A percentile compares a stretch with the other conserved stretches of the same genome.
These are phyloP conservation scores for Steinernema carpocapsae DNA, from an alignment of 2,888 invertebrate genomes.

Conservation along the genomic window DNA sequence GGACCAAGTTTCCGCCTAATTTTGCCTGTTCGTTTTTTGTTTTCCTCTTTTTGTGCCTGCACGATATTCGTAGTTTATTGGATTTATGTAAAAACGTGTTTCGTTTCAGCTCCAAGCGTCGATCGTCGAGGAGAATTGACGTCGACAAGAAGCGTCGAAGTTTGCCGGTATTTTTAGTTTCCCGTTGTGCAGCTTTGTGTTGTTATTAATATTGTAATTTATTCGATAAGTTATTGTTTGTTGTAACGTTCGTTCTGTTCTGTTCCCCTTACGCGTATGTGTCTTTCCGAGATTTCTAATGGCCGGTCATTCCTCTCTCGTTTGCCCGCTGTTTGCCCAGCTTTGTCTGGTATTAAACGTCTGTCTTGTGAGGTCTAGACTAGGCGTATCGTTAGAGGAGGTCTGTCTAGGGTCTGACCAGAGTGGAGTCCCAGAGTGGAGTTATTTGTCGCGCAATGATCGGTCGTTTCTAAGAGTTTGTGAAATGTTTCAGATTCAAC, in stretches of 20 bases:
- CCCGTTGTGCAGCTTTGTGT: background rate
- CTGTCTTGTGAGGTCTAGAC: too few relatives aligned
- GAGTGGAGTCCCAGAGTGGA: too few relatives aligned
- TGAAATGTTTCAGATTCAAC: too few relatives aligned
- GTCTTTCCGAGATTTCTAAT: too few relatives aligned
- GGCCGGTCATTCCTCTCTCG: too few relatives aligned
- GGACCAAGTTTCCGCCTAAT: background rate
- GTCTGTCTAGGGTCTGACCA: too few relatives aligned
- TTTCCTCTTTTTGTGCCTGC: background rate
- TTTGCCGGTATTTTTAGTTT: background rate
- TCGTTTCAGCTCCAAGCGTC: constrained; percentile 1
- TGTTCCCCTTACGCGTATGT: too few relatives aligned
- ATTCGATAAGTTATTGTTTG: constrained; percentile 1
- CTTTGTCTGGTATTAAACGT: too few relatives aligned
- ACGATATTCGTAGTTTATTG: background rate
- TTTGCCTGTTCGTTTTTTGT: background rate
- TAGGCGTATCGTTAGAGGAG: too few relatives aligned
- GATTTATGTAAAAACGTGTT: background rate
- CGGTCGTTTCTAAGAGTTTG: too few relatives aligned
- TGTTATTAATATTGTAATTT: constrained; percentile 10
- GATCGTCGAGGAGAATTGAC: background rate
- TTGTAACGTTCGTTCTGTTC: background rate
- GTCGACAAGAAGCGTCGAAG: background rate
- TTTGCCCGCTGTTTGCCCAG: too few relatives aligned
- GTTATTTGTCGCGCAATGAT: too few relatives aligned